Evolutionary conservation across 1,140 invertebrate species (phyloP).

Genomic region (Saccostrea echinata): DNA sequence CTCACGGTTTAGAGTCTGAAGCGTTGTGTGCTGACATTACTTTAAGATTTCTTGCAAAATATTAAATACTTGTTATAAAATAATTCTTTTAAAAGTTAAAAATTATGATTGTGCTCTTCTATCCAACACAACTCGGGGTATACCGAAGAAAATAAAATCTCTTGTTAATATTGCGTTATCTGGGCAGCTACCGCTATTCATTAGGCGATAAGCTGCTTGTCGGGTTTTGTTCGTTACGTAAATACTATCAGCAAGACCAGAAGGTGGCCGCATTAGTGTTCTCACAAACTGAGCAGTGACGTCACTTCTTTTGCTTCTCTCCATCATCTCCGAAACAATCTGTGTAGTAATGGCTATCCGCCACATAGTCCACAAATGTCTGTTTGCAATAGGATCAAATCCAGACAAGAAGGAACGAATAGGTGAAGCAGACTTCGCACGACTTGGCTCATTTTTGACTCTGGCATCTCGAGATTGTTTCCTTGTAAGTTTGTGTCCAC

Average conservation of each 20-base stretch:
- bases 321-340: not conserved
- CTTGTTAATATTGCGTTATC: constrained; percentile 4
- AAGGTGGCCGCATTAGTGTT: not conserved
- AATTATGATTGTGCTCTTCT: not conserved
- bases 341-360: not conserved
- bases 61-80: no score
- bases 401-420: not conserved
- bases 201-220: not conserved
- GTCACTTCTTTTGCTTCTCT: not conserved
- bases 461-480: not conserved
- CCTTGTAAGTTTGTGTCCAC: not conserved
- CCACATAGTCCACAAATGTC: constrained; percentile 23
- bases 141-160: constrained; percentile 30
- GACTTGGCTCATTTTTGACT: not conserved
- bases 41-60: no score
- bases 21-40: no score
- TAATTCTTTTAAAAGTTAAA: no score
- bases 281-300: not conserved
- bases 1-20: no score
- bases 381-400: not conserved
- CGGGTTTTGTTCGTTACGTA: constrained; percentile 17
- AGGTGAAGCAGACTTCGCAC: not conserved
- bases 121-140: not conserved
- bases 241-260: not conserved
- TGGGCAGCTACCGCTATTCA: not conserved